Percentiles rank a stretch among this genome's conserved stretches.
phyloP scores from a whole-genome alignment of 2,888 invertebrate genomes.

The Sthenelais limicola region DNA sequence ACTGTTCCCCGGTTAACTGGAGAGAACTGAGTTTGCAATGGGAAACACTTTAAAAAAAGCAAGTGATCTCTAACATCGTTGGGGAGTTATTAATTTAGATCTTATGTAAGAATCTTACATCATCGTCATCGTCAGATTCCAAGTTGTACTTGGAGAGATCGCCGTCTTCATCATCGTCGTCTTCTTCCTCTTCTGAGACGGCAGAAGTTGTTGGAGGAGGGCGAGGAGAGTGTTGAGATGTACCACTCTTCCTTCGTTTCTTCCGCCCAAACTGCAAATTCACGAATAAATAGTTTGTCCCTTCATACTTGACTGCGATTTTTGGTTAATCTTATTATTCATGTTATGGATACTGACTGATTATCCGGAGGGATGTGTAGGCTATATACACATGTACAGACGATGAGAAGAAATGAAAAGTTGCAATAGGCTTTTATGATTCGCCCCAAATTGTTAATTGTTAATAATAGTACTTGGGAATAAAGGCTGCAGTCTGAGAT shows the following conservation, averaged over 20 bases:
- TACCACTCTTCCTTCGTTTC: conserved; percentile 72
- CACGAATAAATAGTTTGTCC: background rate
- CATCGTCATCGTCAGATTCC: conserved; percentile 56
- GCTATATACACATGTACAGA: background rate
- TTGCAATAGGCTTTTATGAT: background rate
- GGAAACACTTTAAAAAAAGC: background rate
- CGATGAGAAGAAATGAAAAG: background rate
- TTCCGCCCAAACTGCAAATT: conserved; percentile 73
- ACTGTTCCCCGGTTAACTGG: no score
- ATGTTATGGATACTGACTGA: background rate
- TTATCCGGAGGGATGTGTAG: background rate
- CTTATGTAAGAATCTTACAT: conserved; percentile 43
- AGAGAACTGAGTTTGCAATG: background rate
- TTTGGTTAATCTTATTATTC: no score
- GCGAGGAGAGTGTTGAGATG: background rate
- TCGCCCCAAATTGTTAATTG: background rate
- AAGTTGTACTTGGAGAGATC: conserved; percentile 67
- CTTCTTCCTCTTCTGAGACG: conserved; percentile 54
- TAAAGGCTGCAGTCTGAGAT: no score
- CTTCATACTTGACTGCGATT: no score
- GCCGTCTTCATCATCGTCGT: conserved; percentile 74
- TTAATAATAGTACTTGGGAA: no score
- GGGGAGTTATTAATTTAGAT: background rate
- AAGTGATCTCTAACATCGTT: background rate
- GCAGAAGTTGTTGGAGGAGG: conserved; percentile 3